Base-by-base conservation (phyloP, 2,113 vertebrate species). In the Lophochroa leadbeateri region DNA sequence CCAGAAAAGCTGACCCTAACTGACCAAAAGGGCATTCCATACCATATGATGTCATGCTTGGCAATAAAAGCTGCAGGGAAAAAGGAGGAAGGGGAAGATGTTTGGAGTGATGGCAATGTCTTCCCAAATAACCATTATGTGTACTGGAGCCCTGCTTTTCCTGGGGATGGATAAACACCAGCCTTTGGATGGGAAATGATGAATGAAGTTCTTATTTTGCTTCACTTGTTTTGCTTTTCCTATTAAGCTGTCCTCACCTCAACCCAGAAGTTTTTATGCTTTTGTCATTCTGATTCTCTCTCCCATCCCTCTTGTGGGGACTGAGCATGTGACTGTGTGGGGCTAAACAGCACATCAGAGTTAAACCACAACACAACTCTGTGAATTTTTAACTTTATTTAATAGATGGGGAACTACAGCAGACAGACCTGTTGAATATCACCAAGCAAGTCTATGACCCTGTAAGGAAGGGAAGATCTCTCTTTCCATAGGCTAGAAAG, bases 61-160 rank as follows among this genome's bases (percentile, higher is more conserved):
- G 15, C 27, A 75, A 44, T 25, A 39, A 88, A 60, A 75, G 1
- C 33, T 57, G 6, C 23, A 43, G 14, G 20, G n/a, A 75, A 77
- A 31, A 49, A 69, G 19, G 3, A 27, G 41, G 33, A 71, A 63
- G 10, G 3, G 3, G 4, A 20, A 15, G 53, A 65, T 1, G 4
- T 67, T 87, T 3, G 0, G 8, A 77, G 19, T 5, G 7, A 70
- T 39, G 21, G 1, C 0, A 3, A 35, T 85, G 20, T 88, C 29
- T 65, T 82, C 29, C 31, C 10, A 53, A 49, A 11, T 52, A 29
- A n/a, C 9, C 1, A 1, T 43, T 46, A 37, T 0, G 2, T 0
- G 0, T 70, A 14, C 12, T 5, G 7, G 31, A 85, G 13, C 16
- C 20, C 31, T 33, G 23, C 11, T 44, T 44, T 25, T 82, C 75